phyloP scores from a whole-genome alignment of 2,113 vertebrate genomes.

The Falcunculus frontatus region DNA sequence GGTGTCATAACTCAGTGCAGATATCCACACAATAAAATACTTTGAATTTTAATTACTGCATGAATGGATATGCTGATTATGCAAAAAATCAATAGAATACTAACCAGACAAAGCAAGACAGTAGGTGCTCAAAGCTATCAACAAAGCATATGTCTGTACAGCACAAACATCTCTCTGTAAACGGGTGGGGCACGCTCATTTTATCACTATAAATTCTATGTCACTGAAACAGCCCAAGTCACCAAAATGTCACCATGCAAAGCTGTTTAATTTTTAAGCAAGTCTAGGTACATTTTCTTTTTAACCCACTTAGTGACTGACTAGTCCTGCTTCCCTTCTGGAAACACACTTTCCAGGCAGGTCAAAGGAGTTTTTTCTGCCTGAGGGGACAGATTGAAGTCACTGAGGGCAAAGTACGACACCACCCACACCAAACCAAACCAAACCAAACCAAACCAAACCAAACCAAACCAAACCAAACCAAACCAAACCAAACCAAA shows the following conservation, averaged over 20 bases:
- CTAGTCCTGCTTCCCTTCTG: not conserved
- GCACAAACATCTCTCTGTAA: not conserved
- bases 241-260: not conserved
- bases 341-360: not conserved
- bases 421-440: not conserved
- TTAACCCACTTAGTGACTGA: not conserved
- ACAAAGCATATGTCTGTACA: not conserved
- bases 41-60: not conserved
- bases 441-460: too few species aligned
- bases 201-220: not conserved
- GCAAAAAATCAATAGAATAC: not conserved
- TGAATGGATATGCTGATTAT: not conserved
- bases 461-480: not conserved
- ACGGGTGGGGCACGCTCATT: not conserved
- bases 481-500: not conserved
- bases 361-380: not conserved
- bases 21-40: not conserved
- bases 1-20: not conserved
- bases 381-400: not conserved
- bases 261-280: slow-evolving; percentile 3
- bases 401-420: not conserved
- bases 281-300: not conserved
- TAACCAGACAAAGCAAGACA: not conserved
- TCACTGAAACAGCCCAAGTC: not conserved
- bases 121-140: not conserved